Evolutionary conservation across 2,797 vertebrate species (phyloP).

Genomic region (Centroberyx gerrardi): DNA sequence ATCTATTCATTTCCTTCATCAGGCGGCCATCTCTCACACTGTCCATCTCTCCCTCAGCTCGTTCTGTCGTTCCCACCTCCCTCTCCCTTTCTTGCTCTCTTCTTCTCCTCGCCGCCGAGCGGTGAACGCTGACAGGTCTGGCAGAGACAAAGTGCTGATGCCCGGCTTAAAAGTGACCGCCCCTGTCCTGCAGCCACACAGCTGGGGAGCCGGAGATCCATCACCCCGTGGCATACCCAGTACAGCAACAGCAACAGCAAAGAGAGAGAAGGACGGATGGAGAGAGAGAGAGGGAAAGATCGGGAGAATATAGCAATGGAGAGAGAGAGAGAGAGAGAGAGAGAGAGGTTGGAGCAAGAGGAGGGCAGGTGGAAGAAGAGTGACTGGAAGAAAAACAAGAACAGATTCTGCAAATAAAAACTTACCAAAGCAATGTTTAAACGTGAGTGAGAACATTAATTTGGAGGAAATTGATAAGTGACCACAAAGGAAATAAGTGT

Average conservation of each 20-base stretch:
- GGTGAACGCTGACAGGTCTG: conserved; percentile 80
- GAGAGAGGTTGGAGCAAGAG: conserved; percentile 2
- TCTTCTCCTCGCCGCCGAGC: conserved; percentile 71
- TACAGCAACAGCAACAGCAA: conserved; percentile 7
- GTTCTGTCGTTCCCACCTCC: conserved; percentile 50
- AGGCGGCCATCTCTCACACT: conserved; percentile 74
- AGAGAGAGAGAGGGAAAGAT: conserved; percentile 21
- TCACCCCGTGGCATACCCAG: conserved; percentile 68
- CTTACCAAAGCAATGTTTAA: background rate
- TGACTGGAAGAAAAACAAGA: conserved; percentile 45
- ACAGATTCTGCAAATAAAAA: conserved; percentile 52
- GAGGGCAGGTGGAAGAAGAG: conserved; percentile 43
- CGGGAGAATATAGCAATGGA: background rate
- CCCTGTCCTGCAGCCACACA: conserved; percentile 82
- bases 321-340: background rate
- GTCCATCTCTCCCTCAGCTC: conserved; percentile 71
- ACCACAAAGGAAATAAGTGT: too few species aligned
- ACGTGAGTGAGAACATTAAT: too few species aligned
- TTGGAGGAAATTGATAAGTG: too few species aligned
- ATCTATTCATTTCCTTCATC: conserved; percentile 84
- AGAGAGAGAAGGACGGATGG: background rate
- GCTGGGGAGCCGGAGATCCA: conserved; percentile 81
- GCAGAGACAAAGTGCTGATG: conserved; percentile 86
- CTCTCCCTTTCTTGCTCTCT: conserved; percentile 68
- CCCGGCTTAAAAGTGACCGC: conserved; percentile 84